Evolutionary conservation across 2,797 vertebrate species (phyloP).

Genomic region (Sylvia borin): DNA sequence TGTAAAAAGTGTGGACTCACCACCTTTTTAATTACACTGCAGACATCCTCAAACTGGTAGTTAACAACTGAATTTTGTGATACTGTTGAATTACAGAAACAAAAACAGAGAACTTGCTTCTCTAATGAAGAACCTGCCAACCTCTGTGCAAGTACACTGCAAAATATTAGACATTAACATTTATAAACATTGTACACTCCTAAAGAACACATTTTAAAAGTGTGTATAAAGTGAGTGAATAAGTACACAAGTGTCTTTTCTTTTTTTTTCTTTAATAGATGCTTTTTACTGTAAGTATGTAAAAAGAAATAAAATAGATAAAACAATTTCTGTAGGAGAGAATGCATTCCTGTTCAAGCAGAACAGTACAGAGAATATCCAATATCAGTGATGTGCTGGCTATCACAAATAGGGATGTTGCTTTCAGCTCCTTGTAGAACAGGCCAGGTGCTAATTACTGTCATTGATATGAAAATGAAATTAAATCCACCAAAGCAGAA

Average conservation of each 20-base stretch:
- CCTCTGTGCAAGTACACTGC: not conserved
- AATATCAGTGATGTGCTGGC: not conserved
- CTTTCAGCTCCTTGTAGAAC: not conserved
- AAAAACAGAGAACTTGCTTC: not conserved
- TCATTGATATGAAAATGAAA: not conserved
- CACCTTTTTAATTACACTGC: not conserved
- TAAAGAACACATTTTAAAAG: not conserved
- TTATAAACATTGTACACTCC: not conserved
- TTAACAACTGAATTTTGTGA: not conserved
- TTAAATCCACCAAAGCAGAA: not conserved
- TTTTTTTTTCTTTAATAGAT: not conserved
- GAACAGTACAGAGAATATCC: not conserved
- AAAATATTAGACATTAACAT: not conserved
- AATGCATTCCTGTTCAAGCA: not conserved
- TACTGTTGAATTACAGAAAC: not conserved
- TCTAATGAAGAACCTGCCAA: not conserved
- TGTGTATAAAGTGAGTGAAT: not conserved
- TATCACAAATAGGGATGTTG: not conserved
- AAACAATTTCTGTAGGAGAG: not conserved
- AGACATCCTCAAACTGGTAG: not conserved
- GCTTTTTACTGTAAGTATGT: not conserved
- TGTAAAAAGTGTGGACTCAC: not conserved
- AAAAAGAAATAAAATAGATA: not conserved
- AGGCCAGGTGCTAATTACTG: not conserved
- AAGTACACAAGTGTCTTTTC: not conserved